phyloP scores from a whole-genome alignment of 2,888 invertebrate species.

The Oscheius sp. region DNA sequence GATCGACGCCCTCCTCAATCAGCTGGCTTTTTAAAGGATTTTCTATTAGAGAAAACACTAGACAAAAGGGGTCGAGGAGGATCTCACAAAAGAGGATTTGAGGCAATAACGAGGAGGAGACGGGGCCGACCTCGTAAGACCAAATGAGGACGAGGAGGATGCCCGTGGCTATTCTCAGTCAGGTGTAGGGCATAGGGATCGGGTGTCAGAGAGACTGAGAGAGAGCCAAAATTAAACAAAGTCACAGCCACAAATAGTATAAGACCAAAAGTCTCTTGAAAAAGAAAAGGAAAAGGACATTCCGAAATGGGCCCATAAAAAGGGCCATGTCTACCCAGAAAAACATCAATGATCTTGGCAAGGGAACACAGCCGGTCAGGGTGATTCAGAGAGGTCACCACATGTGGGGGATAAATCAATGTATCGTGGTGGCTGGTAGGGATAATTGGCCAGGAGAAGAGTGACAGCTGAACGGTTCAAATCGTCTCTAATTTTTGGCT shows the following conservation, averaged over 20 bases:
- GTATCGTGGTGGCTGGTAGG: not conserved
- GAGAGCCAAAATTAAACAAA: constrained; percentile 26
- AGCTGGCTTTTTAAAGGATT: no score
- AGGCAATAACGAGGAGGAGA: constrained; percentile 30
- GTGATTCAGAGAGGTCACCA: not conserved
- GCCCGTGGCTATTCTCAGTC: not conserved
- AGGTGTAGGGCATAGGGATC: constrained; percentile 8
- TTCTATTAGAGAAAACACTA: no score
- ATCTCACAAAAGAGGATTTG: not conserved
- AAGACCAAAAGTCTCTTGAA: no score
- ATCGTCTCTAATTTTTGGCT: no score
- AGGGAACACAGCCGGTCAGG: not conserved
- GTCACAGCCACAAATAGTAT: not conserved
- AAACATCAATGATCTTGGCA: not conserved
- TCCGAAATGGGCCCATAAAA: no score
- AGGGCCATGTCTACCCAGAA: not conserved
- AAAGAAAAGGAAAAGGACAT: no score
- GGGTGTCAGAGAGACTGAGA: not conserved
- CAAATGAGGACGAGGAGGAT: constrained; percentile 13
- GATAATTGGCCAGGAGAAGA: no score
- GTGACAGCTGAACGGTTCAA: no score
- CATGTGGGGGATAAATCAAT: constrained; percentile 20
- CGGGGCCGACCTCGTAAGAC: constrained; percentile 6
- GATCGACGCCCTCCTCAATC: not conserved
- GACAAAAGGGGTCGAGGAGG: not conserved